Percentiles rank a stretch among this genome's conserved stretches.
Evolutionary conservation across 2,113 vertebrate species (phyloP).

Genomic region (Tachycineta bicolor): DNA sequence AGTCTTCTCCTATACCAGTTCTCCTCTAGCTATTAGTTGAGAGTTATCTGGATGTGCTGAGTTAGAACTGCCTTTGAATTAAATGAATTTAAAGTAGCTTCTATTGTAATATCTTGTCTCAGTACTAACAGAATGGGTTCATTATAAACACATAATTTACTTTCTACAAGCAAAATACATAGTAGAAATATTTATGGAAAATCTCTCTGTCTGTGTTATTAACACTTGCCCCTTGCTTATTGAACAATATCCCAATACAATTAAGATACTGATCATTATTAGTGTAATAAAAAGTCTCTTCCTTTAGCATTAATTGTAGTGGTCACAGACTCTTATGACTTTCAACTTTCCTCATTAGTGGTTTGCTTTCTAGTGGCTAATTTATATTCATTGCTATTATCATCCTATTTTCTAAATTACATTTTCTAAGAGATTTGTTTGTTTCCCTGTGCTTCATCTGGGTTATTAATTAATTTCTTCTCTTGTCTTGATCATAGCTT

Average conservation of each 20-base stretch:
- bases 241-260: background rate
- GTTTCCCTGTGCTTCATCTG: background rate
- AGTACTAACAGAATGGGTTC: background rate
- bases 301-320: background rate
- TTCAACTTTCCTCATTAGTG: background rate
- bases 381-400: constrained; percentile 22
- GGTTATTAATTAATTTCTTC: background rate
- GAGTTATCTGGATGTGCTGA: background rate
- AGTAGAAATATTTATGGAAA: background rate
- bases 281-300: background rate
- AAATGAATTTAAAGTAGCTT: background rate
- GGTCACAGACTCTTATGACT: background rate
- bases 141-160: background rate
- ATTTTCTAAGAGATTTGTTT: constrained; percentile 18
- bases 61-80: background rate
- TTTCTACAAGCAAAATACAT: background rate
- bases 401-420: background rate
- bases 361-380: background rate
- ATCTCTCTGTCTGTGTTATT: background rate
- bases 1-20: background rate
- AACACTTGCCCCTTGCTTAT: background rate
- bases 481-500: background rate
- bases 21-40: background rate
- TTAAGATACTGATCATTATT: background rate
- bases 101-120: background rate